A percentile compares a stretch with the other conserved stretches of the same genome.
phyloP scores from a whole-genome alignment of 2,113 vertebrate species.

The Mustela lutreola region DNA sequence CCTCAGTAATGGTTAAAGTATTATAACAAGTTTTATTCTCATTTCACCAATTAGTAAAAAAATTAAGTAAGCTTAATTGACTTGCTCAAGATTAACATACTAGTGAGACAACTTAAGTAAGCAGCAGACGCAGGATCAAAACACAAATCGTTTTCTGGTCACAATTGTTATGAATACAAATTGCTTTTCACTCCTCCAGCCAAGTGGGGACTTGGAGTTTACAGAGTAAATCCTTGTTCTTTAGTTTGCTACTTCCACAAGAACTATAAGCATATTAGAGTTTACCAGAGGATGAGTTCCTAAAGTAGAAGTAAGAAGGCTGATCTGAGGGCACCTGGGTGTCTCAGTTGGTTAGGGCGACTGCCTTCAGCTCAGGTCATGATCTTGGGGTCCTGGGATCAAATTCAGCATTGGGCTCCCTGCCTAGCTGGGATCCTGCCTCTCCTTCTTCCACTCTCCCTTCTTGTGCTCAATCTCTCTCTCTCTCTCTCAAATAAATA shows the following conservation, averaged over 20 bases:
- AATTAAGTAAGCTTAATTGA: conserved; percentile 1
- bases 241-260: not conserved
- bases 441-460: no score
- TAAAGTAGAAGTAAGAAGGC: not conserved
- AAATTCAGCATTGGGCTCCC: no score
- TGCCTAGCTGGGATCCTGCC: no score
- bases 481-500: no score
- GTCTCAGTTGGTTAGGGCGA: no score
- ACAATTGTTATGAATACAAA: not conserved
- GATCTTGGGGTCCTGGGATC: no score
- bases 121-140: conserved; percentile 13
- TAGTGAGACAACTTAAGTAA: not conserved
- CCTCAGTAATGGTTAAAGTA: not conserved
- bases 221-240: not conserved
- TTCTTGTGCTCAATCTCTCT: no score
- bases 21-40: conserved; percentile 35
- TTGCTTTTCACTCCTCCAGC: not conserved
- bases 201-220: not conserved
- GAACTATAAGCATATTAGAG: not conserved
- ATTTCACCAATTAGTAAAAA: conserved; percentile 50
- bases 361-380: no score
- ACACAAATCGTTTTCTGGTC: not conserved
- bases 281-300: conserved; percentile 17
- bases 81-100: not conserved
- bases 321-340: no score